Conservation (phyloP, 2,113 vertebrate species). For the Colaptes auratus region DNA sequence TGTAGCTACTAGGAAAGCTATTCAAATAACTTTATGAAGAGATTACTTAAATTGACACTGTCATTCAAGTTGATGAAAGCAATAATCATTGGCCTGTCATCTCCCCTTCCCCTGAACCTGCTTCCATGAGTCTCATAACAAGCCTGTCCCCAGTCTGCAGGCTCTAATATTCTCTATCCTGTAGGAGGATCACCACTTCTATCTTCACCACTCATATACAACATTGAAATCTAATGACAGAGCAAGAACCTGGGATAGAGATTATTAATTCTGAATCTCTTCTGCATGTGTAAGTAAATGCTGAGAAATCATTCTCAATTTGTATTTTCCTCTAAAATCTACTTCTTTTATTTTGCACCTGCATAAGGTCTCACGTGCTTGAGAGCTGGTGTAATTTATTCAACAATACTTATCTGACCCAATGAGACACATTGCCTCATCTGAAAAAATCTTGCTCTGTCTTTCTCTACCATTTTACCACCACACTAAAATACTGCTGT, state of each 20-base stretch:
- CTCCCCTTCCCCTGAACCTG: neutral
- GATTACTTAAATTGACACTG: neutral
- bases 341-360: neutral
- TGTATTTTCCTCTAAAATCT: neutral
- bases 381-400: neutral
- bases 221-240: neutral
- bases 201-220: neutral
- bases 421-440: neutral
- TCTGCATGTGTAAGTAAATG: neutral
- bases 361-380: neutral
- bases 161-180: neutral
- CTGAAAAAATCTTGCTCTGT: neutral
- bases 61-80: neutral
- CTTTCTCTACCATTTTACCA: neutral
- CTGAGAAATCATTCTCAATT: neutral
- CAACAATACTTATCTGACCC: neutral
- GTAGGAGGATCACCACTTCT: neutral
- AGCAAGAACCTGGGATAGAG: neutral
- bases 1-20: neutral
- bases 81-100: neutral
- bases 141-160: neutral
- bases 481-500: neutral
- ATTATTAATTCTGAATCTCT: neutral
- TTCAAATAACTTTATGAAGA: neutral
- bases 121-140: neutral